Percentiles rank a stretch among this genome's conserved stretches.
Conservation (phyloP, 2,113 vertebrate species). For the Heloderma charlesbogerti region DNA sequence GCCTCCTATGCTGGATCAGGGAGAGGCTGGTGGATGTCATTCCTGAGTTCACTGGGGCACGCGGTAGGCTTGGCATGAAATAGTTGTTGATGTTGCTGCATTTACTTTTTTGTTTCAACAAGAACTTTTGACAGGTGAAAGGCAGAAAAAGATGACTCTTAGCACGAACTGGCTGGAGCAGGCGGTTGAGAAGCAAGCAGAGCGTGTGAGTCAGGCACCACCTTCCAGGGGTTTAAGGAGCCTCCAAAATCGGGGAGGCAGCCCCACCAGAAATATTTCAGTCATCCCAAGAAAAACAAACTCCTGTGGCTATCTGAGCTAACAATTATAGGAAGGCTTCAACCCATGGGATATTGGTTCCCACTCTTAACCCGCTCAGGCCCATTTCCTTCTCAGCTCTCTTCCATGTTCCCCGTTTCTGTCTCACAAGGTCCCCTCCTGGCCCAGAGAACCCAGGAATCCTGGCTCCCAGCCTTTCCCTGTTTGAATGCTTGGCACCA, state of each 20-base stretch:
- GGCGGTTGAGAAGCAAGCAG: background rate
- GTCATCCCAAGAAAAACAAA: conserved; percentile 32
- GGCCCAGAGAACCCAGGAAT: background rate
- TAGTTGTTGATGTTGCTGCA: background rate
- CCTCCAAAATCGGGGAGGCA: background rate
- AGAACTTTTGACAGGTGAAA: conserved; percentile 13
- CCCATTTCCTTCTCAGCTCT: background rate
- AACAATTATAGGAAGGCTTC: conserved; percentile 33
- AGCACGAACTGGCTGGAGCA: background rate
- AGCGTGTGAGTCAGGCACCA: background rate
- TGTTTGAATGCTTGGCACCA: background rate
- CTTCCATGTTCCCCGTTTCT: background rate
- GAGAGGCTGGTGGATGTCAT: too few relatives aligned
- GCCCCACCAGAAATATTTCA: conserved; percentile 24
- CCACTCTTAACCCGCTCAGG: conserved; percentile 8
- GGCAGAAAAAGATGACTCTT: background rate
- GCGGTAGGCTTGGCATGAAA: background rate
- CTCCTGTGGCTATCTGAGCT: conserved; percentile 26
- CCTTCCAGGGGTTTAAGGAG: conserved; percentile 1
- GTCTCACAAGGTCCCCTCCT: background rate
- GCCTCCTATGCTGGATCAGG: background rate
- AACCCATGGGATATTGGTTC: conserved; percentile 6
- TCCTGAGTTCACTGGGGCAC: background rate
- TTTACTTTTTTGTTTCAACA: background rate
- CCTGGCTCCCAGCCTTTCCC: conserved; percentile 1